Conservation (phyloP, 2,888 invertebrate genomes). For the Stictocephala bisonia region DNA sequence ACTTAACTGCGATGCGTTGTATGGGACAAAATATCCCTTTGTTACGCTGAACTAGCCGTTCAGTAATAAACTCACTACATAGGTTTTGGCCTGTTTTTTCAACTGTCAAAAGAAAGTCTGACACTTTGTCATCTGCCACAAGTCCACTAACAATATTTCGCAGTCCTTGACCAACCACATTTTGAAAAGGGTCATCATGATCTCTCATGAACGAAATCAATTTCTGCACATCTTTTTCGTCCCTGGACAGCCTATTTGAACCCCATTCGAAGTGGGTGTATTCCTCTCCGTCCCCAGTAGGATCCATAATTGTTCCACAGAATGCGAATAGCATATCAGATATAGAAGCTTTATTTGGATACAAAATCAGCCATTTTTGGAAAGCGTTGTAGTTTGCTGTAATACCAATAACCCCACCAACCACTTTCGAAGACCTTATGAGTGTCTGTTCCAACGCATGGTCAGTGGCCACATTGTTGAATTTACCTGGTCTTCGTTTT, state of each 20-base stretch:
- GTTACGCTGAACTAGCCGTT: background rate
- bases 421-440: constrained; percentile 12
- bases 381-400: constrained; percentile 8
- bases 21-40: constrained; percentile 1
- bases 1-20: constrained; percentile 1
- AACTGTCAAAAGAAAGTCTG: constrained; percentile 25
- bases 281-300: background rate
- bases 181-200: constrained; percentile 19
- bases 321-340: constrained; percentile 6
- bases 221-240: constrained; percentile 31
- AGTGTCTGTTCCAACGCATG: constrained; percentile 27
- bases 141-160: constrained; percentile 27
- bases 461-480: constrained; percentile 33
- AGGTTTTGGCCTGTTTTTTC: background rate
- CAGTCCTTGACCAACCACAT: background rate
- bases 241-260: constrained; percentile 4
- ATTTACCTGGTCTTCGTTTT: constrained; percentile 12
- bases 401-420: constrained; percentile 23
- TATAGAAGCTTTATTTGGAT: constrained; percentile 11
- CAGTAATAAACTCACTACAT: background rate
- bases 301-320: constrained; percentile 19
- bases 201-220: constrained; percentile 16
- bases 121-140: background rate
- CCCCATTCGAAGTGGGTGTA: constrained; percentile 8
- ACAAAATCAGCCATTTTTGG: constrained; percentile 17